A percentile compares a stretch with the other conserved stretches of the same genome.
phyloP scores from a whole-genome alignment of 2,113 vertebrate genomes.

The Pelobates fuscus region DNA sequence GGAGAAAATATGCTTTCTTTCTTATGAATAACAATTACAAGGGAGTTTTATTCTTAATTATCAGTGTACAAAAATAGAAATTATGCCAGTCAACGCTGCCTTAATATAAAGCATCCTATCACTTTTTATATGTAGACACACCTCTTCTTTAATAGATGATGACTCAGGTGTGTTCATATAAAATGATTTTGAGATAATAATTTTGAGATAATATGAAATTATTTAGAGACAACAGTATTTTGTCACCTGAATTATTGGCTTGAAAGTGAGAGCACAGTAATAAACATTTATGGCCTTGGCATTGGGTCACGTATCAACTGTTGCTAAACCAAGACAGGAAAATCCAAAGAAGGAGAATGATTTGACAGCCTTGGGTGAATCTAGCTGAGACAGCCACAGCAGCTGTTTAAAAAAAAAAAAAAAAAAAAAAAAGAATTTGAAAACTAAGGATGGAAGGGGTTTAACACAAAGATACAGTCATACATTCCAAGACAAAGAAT shows the following conservation, averaged over 20 bases:
- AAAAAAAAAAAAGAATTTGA: too few species aligned
- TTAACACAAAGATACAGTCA: neutral
- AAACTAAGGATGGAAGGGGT: too few species aligned
- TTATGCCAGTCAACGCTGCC: neutral
- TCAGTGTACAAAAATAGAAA: too few species aligned
- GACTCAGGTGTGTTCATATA: conserved; percentile 1
- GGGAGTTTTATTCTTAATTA: too few species aligned
- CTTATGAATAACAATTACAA: too few species aligned
- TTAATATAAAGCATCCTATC: neutral
- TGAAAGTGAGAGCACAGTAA: conserved; percentile 9
- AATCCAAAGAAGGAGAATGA: neutral
- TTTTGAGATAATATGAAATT: conserved; percentile 1
- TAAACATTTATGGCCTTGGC: conserved; percentile 3
- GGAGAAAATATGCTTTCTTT: too few species aligned
- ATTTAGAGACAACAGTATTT: conserved; percentile 8
- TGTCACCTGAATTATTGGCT: conserved; percentile 9
- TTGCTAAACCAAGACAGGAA: conserved; percentile 23
- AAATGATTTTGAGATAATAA: conserved; percentile 8
- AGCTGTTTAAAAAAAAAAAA: too few species aligned
- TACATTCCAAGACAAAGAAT: conserved; percentile 32
- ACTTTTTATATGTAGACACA: neutral
- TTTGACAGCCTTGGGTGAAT: neutral
- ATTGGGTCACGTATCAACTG: conserved; percentile 24
- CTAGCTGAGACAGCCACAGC: conserved; percentile 17
- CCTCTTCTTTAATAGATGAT: neutral